Base-by-base conservation (phyloP, 1,140 invertebrate species). In the Drosophila funebris region DNA sequence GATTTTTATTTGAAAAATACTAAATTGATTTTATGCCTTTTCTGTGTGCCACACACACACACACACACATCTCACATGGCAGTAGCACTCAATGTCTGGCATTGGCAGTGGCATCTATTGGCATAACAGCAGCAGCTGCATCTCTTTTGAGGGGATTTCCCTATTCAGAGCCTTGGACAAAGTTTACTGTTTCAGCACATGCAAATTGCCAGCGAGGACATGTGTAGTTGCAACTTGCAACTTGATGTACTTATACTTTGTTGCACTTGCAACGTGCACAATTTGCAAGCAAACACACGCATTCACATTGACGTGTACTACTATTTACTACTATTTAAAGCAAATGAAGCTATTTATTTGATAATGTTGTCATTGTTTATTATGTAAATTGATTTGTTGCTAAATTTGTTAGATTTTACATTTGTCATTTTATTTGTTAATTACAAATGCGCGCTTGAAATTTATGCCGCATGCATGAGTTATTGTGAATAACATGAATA, bases 1-100 rank as follows among this genome's bases (percentile, higher is more conserved):
- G 77, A 85, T 68, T 84, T 73, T 77, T 85, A 79, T 85, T 85
- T 85, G 81, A 70, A 73, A 83, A 84, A 85, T 82, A 63, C 63
- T 39, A 85, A 85, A 85, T 85, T 82, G 82, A 87, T 82, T 87
- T 63, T 74, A 76, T 76, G 68, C 48, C 46, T 62, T 73, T 52
- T 70, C 43, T 44, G n/a, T 18, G 9, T 20, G 48, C 13, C 48
- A 33, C 29, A 52, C 27, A 31, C 22, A 18, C 16, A 20, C 9
- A 27, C 8, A 16, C 36, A 16, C 2, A 1, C 4, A 22, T 22
- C 22, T 22, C 22, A 2, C 22, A n/a, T 11, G 53, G 20, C 27
- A 54, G 16, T 37, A n/a, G 33, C 4, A 54, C 6, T 6, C 22
- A 31, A 20, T 13, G 33, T 3, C 33, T 44, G 43, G 11, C 43